Conservation (phyloP, 2,113 vertebrate genomes). For the Malurus alboscapulatus region DNA sequence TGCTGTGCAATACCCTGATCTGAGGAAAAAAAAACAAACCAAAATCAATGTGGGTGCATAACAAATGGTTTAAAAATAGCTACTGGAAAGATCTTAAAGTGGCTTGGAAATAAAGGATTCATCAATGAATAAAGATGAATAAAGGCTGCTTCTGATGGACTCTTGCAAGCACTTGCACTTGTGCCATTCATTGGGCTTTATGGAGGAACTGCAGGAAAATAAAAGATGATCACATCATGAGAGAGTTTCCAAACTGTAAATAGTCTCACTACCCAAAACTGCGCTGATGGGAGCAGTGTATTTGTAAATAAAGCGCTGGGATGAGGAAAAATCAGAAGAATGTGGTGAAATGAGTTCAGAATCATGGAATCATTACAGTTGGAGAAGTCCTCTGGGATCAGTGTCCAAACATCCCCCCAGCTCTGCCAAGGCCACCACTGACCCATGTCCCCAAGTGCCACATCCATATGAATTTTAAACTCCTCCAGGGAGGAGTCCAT, state of each 20-base stretch:
- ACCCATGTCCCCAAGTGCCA: not conserved
- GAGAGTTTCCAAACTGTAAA: not conserved
- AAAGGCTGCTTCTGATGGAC: not conserved
- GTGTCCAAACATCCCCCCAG: not conserved
- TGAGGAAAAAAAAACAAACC: not conserved
- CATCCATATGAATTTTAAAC: not conserved
- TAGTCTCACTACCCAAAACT: not conserved
- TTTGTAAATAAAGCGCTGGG: not conserved
- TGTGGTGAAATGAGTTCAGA: not conserved
- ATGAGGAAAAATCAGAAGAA: not conserved
- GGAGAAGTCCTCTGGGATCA: not conserved
- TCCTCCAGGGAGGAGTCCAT: not conserved
- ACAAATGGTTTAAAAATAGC: conserved; percentile 35
- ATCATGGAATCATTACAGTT: not conserved
- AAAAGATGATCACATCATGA: not conserved
- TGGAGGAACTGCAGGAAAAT: not conserved
- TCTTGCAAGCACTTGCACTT: not conserved
- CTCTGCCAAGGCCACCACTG: not conserved
- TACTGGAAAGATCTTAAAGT: not conserved
- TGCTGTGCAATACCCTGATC: not conserved
- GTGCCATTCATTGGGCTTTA: not conserved
- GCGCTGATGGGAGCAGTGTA: not conserved
- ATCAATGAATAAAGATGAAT: conserved; percentile 8
- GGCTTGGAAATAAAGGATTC: conserved; percentile 10
- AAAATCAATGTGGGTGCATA: not conserved